Conservation (phyloP, 2,113 vertebrate species). For the Epinephelus moara region DNA sequence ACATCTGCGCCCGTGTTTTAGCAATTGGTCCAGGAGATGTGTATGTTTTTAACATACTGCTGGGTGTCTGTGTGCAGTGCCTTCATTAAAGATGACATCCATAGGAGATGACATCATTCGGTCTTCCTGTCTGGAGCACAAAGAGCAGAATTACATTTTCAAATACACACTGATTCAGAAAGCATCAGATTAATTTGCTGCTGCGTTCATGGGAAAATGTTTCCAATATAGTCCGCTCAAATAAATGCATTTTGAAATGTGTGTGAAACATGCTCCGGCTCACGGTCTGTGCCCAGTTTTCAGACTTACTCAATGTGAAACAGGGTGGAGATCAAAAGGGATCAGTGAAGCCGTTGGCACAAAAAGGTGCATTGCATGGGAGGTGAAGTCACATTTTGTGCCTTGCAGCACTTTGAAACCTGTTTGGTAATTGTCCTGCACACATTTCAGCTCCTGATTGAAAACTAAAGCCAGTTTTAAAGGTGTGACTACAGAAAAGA, state of each 20-base stretch:
- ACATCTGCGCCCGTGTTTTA: constrained; percentile 62
- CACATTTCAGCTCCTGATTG: not conserved
- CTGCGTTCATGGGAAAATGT: constrained; percentile 1
- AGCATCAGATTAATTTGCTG: not conserved
- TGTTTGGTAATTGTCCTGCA: not conserved
- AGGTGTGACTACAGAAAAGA: not conserved
- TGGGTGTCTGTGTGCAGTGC: not conserved
- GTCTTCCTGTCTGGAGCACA: constrained; percentile 62
- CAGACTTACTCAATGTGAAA: not conserved
- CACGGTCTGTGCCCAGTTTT: not conserved
- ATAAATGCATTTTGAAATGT: not conserved
- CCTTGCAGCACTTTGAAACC: not conserved
- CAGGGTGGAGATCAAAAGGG: constrained; percentile 15
- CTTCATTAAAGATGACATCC: constrained; percentile 51
- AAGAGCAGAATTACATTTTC: constrained; percentile 46
- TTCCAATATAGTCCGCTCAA: too few relatives aligned
- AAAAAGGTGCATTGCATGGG: not conserved
- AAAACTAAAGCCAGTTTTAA: not conserved
- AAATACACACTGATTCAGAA: constrained; percentile 24
- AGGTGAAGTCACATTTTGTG: not conserved
- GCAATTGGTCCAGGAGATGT: constrained; percentile 24
- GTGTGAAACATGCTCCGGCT: not conserved
- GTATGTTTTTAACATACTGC: constrained; percentile 66
- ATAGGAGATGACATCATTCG: constrained; percentile 57
- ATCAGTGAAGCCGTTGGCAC: constrained; percentile 2